These are phyloP conservation scores for Linepithema humile DNA, from an alignment of 1,140 invertebrate genomes.

Conservation along the genomic window DNA sequence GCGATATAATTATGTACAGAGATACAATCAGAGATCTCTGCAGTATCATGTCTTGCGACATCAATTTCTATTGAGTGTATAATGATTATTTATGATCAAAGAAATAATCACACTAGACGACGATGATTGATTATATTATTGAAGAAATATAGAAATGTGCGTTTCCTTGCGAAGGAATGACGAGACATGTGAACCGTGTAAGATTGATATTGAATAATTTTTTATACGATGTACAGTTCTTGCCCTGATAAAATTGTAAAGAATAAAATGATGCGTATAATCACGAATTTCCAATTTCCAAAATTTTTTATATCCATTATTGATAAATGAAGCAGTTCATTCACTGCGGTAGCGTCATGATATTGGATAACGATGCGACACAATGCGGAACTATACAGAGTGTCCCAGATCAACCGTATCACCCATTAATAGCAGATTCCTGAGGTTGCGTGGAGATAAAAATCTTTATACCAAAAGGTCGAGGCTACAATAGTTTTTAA, in stretches of 20 bases:
- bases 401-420: background rate
- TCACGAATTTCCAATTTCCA: background rate
- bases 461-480: no score
- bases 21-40: background rate
- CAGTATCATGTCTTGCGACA: background rate
- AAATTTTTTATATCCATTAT: no score
- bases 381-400: conserved; percentile 37
- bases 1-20: background rate
- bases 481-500: no score
- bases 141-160: background rate
- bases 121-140: background rate
- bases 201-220: background rate
- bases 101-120: background rate
- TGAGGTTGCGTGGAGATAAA: no score
- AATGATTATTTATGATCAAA: background rate
- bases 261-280: no score
- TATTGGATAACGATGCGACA: conserved; percentile 47
- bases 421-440: no score
- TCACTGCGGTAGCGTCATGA: background rate
- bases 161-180: background rate
- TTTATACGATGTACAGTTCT: background rate
- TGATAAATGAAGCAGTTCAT: conserved; percentile 13
- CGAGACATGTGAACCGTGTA: background rate
- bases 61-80: background rate
- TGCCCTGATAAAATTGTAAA: background rate